Evolutionary conservation across 2,113 vertebrate genomes (phyloP).

Genomic region (Salminus brasiliensis): DNA sequence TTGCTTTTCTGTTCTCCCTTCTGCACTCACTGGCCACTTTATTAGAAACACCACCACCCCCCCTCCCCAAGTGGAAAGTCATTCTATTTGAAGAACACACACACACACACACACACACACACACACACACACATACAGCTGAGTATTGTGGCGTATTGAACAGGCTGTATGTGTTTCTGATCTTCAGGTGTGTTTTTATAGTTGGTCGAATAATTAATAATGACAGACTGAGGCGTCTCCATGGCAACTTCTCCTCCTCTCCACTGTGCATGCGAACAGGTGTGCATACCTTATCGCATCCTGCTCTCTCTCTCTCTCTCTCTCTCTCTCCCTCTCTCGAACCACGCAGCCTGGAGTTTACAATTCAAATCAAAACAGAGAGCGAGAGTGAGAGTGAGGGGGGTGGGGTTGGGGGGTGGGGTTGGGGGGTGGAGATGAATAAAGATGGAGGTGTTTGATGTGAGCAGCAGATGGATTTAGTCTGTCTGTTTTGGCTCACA

Average conservation of each 20-base stretch:
- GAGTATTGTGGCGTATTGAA: neutral
- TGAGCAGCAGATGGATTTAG: neutral
- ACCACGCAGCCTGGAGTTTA: too few species aligned
- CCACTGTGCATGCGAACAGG: neutral
- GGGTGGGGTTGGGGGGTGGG: constrained; percentile 22
- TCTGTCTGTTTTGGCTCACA: constrained; percentile 22
- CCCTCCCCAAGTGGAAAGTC: too few species aligned
- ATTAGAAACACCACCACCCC: too few species aligned
- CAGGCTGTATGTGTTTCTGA: constrained; percentile 31
- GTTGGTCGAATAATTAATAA: constrained; percentile 45
- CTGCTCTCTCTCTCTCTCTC: neutral
- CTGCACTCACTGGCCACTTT: too few species aligned
- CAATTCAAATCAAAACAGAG: too few species aligned
- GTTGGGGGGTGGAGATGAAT: constrained; percentile 12
- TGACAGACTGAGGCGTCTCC: constrained; percentile 31
- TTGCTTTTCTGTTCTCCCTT: too few species aligned
- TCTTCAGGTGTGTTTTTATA: constrained; percentile 35
- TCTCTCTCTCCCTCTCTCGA: neutral
- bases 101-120: constrained; percentile 2
- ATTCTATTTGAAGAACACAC: too few species aligned
- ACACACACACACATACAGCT: neutral
- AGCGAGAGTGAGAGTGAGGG: constrained; percentile 16
- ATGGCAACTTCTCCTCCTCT: constrained; percentile 26
- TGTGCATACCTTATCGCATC: neutral
- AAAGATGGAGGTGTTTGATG: constrained; percentile 14